Base-by-base conservation (phyloP, 2,888 invertebrate species). In the Autographa gamma region DNA sequence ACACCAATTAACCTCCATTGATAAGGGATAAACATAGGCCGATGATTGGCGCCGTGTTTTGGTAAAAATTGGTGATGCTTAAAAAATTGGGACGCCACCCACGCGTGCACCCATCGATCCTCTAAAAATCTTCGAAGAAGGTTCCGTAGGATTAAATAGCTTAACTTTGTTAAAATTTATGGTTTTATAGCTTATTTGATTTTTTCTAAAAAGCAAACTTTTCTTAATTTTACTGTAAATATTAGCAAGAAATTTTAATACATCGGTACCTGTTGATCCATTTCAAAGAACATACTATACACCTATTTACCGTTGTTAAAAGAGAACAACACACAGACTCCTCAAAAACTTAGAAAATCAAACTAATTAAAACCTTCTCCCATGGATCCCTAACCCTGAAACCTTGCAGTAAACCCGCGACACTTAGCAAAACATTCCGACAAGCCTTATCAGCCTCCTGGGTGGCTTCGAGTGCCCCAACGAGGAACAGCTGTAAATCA, bases 1-100 rank as follows among this genome's bases (percentile, higher is more conserved):
- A 92, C 90, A 92, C 88, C 90, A 93, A 94, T 93, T 93, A 93
- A 90, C 87, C 84, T 79, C 68, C 74, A 67, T 74, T 85, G 89
- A 90, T 91, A 91, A 87, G 86, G 84, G 82, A 78, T 88, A 88
- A 89, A 89, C 86, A 88, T 76, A 80, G 79, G 73, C 76, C 80
- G 82, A 77, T 85, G 84, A 83, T 87, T 84, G 90, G 90, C 91
- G 91, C 90, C 90, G 69, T 86, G 88, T 88, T 87, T 84, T 83
- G 82, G 83, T 79, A 81, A 80, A 74, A 83, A 73, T 77, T 67
- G 73, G 71, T 63, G 76, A 74, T 77, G 66, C 85, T 85, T 85
- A 88, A 89, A 89, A 88, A 87, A 86, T 73, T 63, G 80, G 73
- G 72, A 81, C 83, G 76, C 88, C 88, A 87, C 88, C 87, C 88